Base-by-base conservation (phyloP, 2,888 invertebrate species). In the Drosophila conformis region DNA sequence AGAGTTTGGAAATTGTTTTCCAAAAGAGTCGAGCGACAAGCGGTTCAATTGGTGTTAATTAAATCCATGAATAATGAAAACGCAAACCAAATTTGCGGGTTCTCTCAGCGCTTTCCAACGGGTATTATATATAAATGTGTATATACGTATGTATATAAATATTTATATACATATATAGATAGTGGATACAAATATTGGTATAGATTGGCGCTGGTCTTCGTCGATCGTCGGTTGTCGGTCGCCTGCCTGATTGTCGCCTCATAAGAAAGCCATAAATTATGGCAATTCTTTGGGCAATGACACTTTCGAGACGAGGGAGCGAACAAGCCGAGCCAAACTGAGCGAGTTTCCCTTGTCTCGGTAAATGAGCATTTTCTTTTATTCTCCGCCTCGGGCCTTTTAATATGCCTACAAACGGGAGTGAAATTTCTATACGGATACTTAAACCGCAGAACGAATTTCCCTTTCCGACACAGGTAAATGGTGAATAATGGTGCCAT, bases 41-140 rank as follows among this genome's bases (percentile, higher is more conserved):
- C 93, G 93, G 93, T 92, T 93, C 93, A 93, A 93, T 93, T 93
- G 93, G 92, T 92, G 93, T 93, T 93, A 93, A 93, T 93, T 93
- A 93, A 93, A 93, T 93, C 92, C 92, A 92, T 91, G 92, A 91
- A 90, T 89, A 90, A 82, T 83, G 78, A 85, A 80, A 81, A 84
- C 61, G 58, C 82, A 80, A 82, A 65, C 74, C 83, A 68, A 77
- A 83, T 78, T 88, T 76, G 76, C 84, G 73, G 75, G 78, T 62
- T 65, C 61, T 56, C 66, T 60, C 52, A 21, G 15, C 51, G 38
- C 35, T 57, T 31, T 57, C 29, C 46, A 53, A 40, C 49, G 59
- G 48, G 49, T 61, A 36, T 27, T 27, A 46, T 42, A 29, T 27
- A 27, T 7, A 27, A 18, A 38, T 38, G 27, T 48, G 2, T 56